Evolutionary conservation across 2,797 vertebrate species (phyloP).

Genomic region (Darevskia nairensis): DNA sequence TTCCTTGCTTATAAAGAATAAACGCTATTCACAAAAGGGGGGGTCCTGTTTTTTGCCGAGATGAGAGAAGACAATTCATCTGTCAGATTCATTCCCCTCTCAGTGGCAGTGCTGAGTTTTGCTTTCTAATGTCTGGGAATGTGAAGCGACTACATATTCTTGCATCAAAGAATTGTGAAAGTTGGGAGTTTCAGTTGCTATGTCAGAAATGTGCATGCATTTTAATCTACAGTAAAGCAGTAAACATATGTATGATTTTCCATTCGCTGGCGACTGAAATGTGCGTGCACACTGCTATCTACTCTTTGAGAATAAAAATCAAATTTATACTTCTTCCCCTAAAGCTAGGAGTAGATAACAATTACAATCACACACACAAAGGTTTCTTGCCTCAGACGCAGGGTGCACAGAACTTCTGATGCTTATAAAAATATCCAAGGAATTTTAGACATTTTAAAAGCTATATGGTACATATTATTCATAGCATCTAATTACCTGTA

Average conservation of each 20-base stretch:
- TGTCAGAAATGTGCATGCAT: constrained; percentile 19
- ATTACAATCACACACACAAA: too few relatives aligned
- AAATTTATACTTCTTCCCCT: background rate
- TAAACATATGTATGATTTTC: constrained; percentile 16
- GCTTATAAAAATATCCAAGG: background rate
- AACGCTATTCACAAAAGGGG: background rate
- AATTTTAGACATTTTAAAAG: background rate
- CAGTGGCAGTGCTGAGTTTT: background rate
- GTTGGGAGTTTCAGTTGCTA: constrained; percentile 35
- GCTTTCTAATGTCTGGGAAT: constrained; percentile 32
- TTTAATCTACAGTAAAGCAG: constrained; percentile 42
- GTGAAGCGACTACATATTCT: constrained; percentile 21
- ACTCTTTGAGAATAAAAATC: constrained; percentile 27
- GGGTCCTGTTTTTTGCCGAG: background rate
- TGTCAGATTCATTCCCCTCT: constrained; percentile 34
- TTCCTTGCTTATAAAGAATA: background rate
- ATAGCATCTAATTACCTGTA: background rate
- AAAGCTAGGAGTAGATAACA: background rate
- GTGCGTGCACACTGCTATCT: background rate
- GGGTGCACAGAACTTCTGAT: background rate
- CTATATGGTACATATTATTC: background rate
- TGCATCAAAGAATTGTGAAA: constrained; percentile 2
- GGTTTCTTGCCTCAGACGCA: background rate
- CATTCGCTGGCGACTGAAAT: constrained; percentile 27
- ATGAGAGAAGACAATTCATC: background rate